These are phyloP conservation scores for Strigops habroptila DNA, from an alignment of 2,113 vertebrate genomes.

Conservation along the genomic window DNA sequence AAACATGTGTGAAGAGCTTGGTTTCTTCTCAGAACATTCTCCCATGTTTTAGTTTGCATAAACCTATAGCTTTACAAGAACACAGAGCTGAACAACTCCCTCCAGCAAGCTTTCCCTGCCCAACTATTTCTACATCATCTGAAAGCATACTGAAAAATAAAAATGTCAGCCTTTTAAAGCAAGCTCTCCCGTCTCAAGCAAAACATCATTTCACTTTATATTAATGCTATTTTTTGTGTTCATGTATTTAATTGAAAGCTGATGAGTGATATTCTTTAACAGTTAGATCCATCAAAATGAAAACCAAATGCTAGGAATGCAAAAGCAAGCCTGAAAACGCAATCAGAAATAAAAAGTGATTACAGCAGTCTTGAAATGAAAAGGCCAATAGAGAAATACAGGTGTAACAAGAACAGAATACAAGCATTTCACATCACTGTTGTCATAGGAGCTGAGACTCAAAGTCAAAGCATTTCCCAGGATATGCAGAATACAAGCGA, in stretches of 20 bases:
- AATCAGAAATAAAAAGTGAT: neutral
- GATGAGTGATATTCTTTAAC: slow-evolving; percentile 49
- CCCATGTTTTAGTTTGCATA: neutral
- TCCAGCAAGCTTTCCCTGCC: neutral
- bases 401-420: neutral
- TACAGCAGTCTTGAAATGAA: neutral
- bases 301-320: slow-evolving; percentile 2
- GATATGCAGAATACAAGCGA: neutral
- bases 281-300: slow-evolving; percentile 16
- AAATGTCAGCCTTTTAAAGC: neutral
- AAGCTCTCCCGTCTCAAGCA: neutral
- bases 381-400: neutral
- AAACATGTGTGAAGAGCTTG: neutral
- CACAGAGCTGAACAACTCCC: neutral
- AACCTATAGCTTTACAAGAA: neutral
- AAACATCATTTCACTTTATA: neutral
- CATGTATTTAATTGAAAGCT: slow-evolving; percentile 35
- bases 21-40: neutral
- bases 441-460: neutral
- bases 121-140: neutral
- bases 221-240: slow-evolving; percentile 19
- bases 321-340: slow-evolving; percentile 26
- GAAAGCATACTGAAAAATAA: neutral
- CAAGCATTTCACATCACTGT: neutral
- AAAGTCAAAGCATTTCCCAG: neutral